Percentiles rank a stretch among this genome's conserved stretches.
phyloP scores from a whole-genome alignment of 1,140 invertebrate species.

The Nomia melanderi region DNA sequence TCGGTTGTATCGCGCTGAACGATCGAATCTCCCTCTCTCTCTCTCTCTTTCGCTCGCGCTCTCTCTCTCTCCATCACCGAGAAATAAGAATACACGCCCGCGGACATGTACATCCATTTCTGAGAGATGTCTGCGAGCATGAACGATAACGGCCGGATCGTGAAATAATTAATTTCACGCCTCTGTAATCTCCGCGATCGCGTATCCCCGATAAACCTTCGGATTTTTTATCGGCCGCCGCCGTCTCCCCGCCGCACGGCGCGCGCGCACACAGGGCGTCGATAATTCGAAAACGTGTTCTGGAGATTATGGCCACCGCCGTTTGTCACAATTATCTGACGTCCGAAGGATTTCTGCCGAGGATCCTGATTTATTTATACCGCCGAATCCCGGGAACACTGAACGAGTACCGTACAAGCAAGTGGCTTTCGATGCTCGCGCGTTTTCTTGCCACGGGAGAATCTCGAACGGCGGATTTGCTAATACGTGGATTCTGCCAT shows the following conservation, averaged over 20 bases:
- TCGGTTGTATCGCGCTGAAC: constrained; percentile 12
- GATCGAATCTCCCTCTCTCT: constrained; percentile 30
- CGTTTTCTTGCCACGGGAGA: no score
- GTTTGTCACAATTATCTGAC: constrained; percentile 23
- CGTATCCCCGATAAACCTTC: constrained; percentile 5
- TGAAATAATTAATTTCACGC: constrained; percentile 48
- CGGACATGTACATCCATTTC: constrained; percentile 24
- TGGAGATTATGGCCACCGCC: not conserved
- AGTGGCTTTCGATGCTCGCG: not conserved
- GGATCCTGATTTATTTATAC: not conserved
- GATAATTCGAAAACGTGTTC: constrained; percentile 26
- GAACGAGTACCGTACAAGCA: not conserved
- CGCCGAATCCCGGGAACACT: not conserved
- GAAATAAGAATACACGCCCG: constrained; percentile 20
- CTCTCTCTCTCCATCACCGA: no score
- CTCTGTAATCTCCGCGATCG: constrained; percentile 24
- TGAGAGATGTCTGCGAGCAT: not conserved
- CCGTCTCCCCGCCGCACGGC: no score
- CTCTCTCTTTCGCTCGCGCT: no score
- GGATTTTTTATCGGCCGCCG: not conserved
- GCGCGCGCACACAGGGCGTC: not conserved
- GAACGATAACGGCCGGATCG: constrained; percentile 18
- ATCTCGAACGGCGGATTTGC: no score
- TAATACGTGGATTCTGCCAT: no score
- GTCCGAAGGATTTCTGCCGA: not conserved